Evolutionary conservation across 2,888 invertebrate genomes (phyloP).

Genomic region (Drosophila dives): DNA sequence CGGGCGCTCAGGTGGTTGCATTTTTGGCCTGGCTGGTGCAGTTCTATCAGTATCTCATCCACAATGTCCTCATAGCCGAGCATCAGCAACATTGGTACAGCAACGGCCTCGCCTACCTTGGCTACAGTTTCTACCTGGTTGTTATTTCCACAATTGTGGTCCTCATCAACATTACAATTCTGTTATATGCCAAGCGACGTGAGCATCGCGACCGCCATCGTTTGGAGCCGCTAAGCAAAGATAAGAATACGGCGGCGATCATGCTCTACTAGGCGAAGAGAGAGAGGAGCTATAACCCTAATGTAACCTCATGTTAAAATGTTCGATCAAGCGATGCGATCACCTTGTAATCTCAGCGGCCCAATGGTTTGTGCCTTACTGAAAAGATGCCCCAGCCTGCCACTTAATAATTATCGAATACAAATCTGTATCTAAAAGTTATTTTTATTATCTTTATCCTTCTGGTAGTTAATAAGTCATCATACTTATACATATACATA

Average conservation of each 20-base stretch:
- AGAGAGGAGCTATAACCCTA: constrained; percentile 24
- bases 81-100: constrained; percentile 94
- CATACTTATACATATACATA: constrained; percentile 12
- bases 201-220: constrained; percentile 78
- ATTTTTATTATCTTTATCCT: constrained; percentile 30
- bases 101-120: constrained; percentile 91
- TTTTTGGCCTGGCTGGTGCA: constrained; percentile 93
- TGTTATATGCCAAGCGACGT: constrained; percentile 79
- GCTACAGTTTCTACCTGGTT: constrained; percentile 92
- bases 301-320: constrained; percentile 62
- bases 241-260: constrained; percentile 84
- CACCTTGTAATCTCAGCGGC: constrained; percentile 66
- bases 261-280: constrained; percentile 83
- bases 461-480: constrained; percentile 37
- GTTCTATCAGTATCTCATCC: constrained; percentile 91
- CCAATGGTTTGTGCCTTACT: constrained; percentile 67
- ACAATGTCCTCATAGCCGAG: constrained; percentile 92
- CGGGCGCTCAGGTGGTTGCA: constrained; percentile 90
- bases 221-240: constrained; percentile 81
- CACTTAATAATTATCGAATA: constrained; percentile 45
- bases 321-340: constrained; percentile 43
- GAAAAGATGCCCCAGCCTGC: constrained; percentile 65
- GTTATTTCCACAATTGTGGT: constrained; percentile 83
- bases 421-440: constrained; percentile 13
- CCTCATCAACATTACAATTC: constrained; percentile 80